Evolutionary conservation across 2,888 invertebrate species (phyloP), one percentile per base, ranked within the genome.

Genomic region (Mythimna pallens): DNA sequence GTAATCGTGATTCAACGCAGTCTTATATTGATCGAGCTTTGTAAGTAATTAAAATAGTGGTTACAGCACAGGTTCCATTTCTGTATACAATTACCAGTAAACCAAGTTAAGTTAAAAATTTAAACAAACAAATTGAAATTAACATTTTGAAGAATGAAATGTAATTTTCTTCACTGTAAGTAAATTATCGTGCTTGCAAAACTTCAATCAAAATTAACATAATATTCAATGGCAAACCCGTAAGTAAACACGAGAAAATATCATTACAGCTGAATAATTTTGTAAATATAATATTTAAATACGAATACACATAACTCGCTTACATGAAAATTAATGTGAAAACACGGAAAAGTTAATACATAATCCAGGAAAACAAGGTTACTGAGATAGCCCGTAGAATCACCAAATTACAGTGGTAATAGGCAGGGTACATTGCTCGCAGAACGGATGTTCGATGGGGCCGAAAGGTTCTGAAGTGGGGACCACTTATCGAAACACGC

Each of bases 151-250:
- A 20, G 14, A 54, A 34, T 4, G n/a, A 8, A 9, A 14, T 57
- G 61, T 30, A 4, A 36, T 47, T 50, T 66, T 52, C 58, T 63
- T n/a, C 22, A 54, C 47, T 40, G n/a, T 43, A 12, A 40, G 20
- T 43, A 54, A 63, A 67, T 55, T 34, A 50, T 36, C 22, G 14
- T 22, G 34, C 22, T 50, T 65, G 30, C 62, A 57, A 62, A 79
- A 65, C 12, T 65, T 65, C 22, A 47, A 65, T 58, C 65, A 73
- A 79, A 62, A 77, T 76, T 54, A 54, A 78, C 76, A 79, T 76
- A 64, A 62, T 61, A 54, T 55, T 64, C 22, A 47, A 36, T 54
- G 6, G 58, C 47, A 36, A 65, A 66, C 25, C 14, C 1, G 14
- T 47, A 50, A 50, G 14, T 47, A 50, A 50, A 64, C 52, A 71